phyloP scores from a whole-genome alignment of 2,888 invertebrate species.

The Keiferia lycopersicella region DNA sequence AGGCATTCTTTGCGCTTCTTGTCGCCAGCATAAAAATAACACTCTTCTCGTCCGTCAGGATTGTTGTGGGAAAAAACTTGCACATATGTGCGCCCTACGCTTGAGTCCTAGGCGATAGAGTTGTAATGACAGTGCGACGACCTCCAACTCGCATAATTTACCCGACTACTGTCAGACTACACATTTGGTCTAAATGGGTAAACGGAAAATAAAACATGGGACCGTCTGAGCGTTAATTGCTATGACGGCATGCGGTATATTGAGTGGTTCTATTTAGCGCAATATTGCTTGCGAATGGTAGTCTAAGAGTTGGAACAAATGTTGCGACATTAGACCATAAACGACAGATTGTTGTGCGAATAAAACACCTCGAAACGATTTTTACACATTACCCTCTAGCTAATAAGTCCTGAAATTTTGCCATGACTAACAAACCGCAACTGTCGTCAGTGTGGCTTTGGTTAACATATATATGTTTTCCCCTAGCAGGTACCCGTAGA shows the following conservation, averaged over 20 bases:
- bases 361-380: too few relatives aligned
- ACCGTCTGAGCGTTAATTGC: constrained; percentile 17
- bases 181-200: constrained; percentile 8
- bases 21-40: constrained; percentile 33
- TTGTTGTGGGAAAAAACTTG: constrained; percentile 46
- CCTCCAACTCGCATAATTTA: constrained; percentile 29
- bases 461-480: too few relatives aligned
- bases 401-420: too few relatives aligned
- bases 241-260: constrained; percentile 17
- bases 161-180: constrained; percentile 3
- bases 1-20: constrained; percentile 31
- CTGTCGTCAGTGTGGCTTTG: too few relatives aligned
- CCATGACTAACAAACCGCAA: too few relatives aligned
- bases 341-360: too few relatives aligned
- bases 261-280: constrained; percentile 13
- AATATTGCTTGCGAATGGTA: constrained; percentile 7
- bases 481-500: too few relatives aligned
- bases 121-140: constrained; percentile 43
- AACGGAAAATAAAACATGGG: constrained; percentile 21
- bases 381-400: too few relatives aligned
- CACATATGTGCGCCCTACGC: constrained; percentile 45
- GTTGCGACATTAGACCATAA: constrained; percentile 23
- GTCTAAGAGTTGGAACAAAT: background rate
- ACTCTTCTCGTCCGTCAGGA: constrained; percentile 33
- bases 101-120: constrained; percentile 46